Evolutionary conservation across 1,140 invertebrate genomes (phyloP).

Genomic region (Spodoptera frugiperda): DNA sequence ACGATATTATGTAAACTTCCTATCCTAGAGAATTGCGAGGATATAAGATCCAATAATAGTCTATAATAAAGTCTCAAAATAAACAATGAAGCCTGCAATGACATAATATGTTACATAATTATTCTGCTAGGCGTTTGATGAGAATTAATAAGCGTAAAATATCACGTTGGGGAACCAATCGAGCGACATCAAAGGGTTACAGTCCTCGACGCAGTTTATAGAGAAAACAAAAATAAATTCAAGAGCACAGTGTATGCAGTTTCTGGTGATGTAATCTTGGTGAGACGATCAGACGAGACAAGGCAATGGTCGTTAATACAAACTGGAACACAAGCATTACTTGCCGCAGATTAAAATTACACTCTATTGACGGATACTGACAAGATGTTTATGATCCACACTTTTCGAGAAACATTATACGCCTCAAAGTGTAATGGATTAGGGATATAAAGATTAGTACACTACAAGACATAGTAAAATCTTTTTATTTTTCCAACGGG

Average conservation of each 20-base stretch:
- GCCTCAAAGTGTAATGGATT: no score
- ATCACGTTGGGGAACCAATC: constrained; percentile 42
- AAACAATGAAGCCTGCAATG: constrained; percentile 25
- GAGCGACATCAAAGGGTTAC: constrained; percentile 51
- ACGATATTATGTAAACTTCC: constrained; percentile 37
- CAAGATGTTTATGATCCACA: constrained; percentile 32
- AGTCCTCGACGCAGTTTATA: constrained; percentile 38
- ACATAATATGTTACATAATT: constrained; percentile 30
- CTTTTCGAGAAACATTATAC: background rate
- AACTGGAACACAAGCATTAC: constrained; percentile 57
- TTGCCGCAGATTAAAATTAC: constrained; percentile 36
- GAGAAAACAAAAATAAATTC: constrained; percentile 51
- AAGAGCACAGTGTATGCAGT: constrained; percentile 45
- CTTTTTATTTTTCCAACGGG: no score
- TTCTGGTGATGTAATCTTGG: constrained; percentile 46
- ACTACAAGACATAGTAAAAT: no score
- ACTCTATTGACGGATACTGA: constrained; percentile 38
- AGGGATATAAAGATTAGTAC: no score
- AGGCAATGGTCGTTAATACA: constrained; percentile 52
- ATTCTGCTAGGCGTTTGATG: constrained; percentile 25
- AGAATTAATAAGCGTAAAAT: constrained; percentile 51
- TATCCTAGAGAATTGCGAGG: constrained; percentile 4
- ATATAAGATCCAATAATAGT: constrained; percentile 20
- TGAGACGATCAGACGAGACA: constrained; percentile 40
- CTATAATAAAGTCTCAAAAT: constrained; percentile 4